A percentile compares a stretch with the other conserved stretches of the same genome.
These are phyloP conservation scores for Leucoraja ocellata DNA, from an alignment of 2,797 vertebrate genomes.

Conservation along the genomic window DNA sequence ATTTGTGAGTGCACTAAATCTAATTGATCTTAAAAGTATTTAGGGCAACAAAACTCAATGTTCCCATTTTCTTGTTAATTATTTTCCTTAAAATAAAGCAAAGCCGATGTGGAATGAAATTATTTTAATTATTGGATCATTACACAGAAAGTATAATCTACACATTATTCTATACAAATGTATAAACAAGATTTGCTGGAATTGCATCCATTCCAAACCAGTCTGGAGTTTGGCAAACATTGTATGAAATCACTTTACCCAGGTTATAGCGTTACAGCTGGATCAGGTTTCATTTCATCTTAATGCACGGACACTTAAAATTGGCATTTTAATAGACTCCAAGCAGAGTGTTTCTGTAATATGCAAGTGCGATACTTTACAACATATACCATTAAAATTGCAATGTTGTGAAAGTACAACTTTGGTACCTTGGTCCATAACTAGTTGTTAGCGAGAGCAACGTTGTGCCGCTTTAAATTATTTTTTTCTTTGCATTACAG, in stretches of 20 bases:
- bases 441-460: not conserved
- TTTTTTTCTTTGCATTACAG: not conserved
- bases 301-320: not conserved
- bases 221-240: too few species aligned
- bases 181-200: slow-evolving; percentile 10
- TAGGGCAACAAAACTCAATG: not conserved
- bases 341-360: not conserved
- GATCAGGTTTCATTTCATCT: not conserved
- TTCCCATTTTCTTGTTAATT: not conserved
- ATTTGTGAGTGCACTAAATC: not conserved
- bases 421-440: slow-evolving; percentile 5
- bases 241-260: not conserved
- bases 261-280: not conserved
- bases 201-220: not conserved
- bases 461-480: not conserved
- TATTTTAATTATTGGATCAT: slow-evolving; percentile 2
- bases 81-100: not conserved
- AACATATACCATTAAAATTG: not conserved
- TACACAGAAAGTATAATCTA: not conserved
- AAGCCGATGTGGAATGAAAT: not conserved
- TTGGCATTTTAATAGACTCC: not conserved
- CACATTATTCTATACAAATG: slow-evolving; percentile 9
- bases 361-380: not conserved
- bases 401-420: not conserved
- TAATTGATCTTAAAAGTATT: not conserved